These are phyloP conservation scores for Spilarctia lutea DNA, from an alignment of 2,888 invertebrate genomes.

Conservation along the genomic window DNA sequence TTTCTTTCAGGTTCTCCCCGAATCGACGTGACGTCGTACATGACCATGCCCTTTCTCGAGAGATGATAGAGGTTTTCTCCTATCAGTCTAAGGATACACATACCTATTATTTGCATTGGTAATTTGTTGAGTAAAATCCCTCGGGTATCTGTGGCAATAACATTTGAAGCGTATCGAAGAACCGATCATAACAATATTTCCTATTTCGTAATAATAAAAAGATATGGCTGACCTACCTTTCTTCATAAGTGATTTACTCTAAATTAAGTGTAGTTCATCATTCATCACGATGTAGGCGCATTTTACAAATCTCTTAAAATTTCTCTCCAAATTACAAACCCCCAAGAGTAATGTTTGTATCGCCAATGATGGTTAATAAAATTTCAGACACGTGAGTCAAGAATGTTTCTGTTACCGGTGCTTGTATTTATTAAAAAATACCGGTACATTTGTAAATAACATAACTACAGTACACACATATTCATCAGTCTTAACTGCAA, in stretches of 20 bases:
- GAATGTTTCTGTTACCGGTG: slow-evolving; percentile 8
- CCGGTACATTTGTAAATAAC: slow-evolving; percentile 9
- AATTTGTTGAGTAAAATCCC: neutral
- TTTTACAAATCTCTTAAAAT: neutral
- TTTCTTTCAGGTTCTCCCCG: too few relatives aligned
- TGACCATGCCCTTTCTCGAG: too few relatives aligned
- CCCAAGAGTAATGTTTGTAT: neutral
- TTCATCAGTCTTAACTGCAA: slow-evolving; percentile 1
- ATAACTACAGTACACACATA: neutral
- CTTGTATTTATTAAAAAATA: slow-evolving; percentile 12
- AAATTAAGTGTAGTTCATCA: too few relatives aligned
- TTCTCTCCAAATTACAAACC: neutral
- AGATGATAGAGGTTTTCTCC: too few relatives aligned
- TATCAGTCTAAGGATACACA: too few relatives aligned
- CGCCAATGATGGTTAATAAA: neutral
- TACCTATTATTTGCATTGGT: neutral
- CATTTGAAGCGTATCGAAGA: too few relatives aligned
- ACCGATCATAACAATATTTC: neutral
- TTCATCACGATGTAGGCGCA: too few relatives aligned
- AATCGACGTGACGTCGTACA: too few relatives aligned
- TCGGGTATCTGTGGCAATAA: neutral
- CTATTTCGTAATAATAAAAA: neutral
- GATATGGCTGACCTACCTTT: neutral
- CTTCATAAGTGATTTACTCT: neutral
- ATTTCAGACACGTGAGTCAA: neutral